Base-by-base conservation (phyloP, 2,888 invertebrate genomes). In the Acanthosoma haemorrhoidale region DNA sequence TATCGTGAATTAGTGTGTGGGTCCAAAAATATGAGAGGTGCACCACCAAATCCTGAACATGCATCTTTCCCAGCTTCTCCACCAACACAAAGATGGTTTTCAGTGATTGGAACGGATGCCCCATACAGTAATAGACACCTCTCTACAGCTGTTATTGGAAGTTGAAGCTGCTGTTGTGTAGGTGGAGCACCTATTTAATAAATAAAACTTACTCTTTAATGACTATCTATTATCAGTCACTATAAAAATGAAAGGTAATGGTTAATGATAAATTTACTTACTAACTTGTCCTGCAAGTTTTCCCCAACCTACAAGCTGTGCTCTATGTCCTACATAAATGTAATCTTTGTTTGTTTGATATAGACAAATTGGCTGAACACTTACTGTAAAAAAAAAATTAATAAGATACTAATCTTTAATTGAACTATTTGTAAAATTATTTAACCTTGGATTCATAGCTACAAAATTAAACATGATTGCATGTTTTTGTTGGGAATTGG, bases 11-110 rank as follows among this genome's bases (percentile, higher is more conserved):
- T 73, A 31, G 74, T 61, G 21, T 69, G 71, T 39, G 75, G 74
- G 31, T 75, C 75, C 21, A 76, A 71, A 2, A 87, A 79, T 67
- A 91, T 78, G 3, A 91, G 79, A 0, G 91, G 91, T 0, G 90
- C 88, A 3, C 91, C 91, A 3, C 89, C 91, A 76, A 90, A 91
- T 4, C 91, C 91, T 9, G 89, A 87, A 75, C 91, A 91, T 0
- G 90, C 91, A 77, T 91, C 91, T 74, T 84, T 85, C 15, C 87
- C 87, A 74, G 82, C 82, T 75, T 89, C 88, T 0, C 90, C 91
- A 0, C 91, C 91, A 0, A 88, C 89, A 75, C 90, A 90, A 71
- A 90, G 80, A 18, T 89, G 88, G 2, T 86, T 85, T 73, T 82
- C 82, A 31, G 84, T 83, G 58, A 85, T 84, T 72, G 84, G 90